Base-by-base conservation (phyloP, 2,797 vertebrate genomes). In the Cynopterus sphinx region DNA sequence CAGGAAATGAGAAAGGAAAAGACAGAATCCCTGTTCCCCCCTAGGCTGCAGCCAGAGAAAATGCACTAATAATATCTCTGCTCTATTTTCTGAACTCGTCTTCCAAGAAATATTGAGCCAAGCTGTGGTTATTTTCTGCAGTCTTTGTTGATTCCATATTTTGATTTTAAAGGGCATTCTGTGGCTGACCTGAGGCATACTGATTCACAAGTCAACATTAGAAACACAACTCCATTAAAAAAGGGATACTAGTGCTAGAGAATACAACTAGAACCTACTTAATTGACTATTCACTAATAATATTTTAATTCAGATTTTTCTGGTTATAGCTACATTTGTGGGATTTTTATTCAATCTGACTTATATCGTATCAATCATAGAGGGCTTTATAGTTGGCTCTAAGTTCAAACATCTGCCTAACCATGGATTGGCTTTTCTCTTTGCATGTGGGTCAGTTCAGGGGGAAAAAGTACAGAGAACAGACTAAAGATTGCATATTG, bases 281-380 rank as follows among this genome's bases (percentile, higher is more conserved):
- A 33, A 31, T 51, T 0, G 3, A 79, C 61, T 86, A 9, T 39
- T 95, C 12, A 67, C 41, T 51, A 89, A 75, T 5, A 79, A 26
- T 73, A 57, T 89, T 95, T 94, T 95, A 81, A 90, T 73, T 22
- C 28, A 57, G 55, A 78, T 92, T 88, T 96, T 68, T 77, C 46
- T 87, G 46, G 31, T 33, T 81, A 1, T 88, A 70, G 41, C 49
- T 68, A 9, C 51, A 46, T 90, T 94, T 84, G 24, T 90, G 46
- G 39, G 31, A 53, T 51, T 16, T 90, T 89, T 31, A 51, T 65
- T 96, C 33, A 26, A 81, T 61, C 17, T 86, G 67, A 93, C 13
- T 84, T 86, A 68, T 33, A 59, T 5, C 84, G 19, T 90, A 71
- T 59, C 28, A 73, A n/a, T 61, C 51, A 77, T 55, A 31, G 19